phyloP scores from a whole-genome alignment of 2,113 vertebrate genomes.

The Hypanus sabinus region DNA sequence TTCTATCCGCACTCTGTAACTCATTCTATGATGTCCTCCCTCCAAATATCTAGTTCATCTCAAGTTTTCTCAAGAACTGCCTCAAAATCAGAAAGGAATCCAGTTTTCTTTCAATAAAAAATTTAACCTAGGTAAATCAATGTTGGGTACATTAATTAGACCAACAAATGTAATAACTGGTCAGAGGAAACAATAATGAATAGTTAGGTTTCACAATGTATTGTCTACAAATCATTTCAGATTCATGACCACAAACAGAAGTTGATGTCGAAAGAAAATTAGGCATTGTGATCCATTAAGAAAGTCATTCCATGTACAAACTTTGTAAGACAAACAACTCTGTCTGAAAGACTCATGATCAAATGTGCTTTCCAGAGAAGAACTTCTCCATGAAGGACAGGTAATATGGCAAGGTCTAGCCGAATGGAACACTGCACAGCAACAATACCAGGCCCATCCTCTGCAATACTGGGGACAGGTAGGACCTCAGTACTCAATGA shows the following conservation, averaged over 20 bases:
- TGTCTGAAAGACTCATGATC: not conserved
- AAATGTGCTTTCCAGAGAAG: no score
- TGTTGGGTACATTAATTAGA: no score
- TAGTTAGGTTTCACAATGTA: not conserved
- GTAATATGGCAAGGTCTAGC: no score
- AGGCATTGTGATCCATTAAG: not conserved
- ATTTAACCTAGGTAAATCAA: not conserved
- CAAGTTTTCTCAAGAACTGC: not conserved
- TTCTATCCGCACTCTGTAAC: not conserved
- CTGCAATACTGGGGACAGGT: no score
- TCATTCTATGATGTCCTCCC: not conserved
- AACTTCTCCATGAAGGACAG: no score
- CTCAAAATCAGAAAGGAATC: not conserved
- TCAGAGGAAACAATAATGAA: not conserved
- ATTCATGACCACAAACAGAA: not conserved
- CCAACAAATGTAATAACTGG: not conserved
- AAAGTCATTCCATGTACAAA: not conserved
- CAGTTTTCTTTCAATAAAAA: no score
- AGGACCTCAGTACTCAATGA: no score
- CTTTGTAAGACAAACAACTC: not conserved
- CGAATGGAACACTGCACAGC: no score
- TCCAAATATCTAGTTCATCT: not conserved
- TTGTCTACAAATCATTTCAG: not conserved
- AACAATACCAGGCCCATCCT: no score
- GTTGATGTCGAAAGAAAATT: no score